These are phyloP conservation scores for Anoplophora glabripennis DNA, from an alignment of 1,140 invertebrate species.

Conservation along the genomic window DNA sequence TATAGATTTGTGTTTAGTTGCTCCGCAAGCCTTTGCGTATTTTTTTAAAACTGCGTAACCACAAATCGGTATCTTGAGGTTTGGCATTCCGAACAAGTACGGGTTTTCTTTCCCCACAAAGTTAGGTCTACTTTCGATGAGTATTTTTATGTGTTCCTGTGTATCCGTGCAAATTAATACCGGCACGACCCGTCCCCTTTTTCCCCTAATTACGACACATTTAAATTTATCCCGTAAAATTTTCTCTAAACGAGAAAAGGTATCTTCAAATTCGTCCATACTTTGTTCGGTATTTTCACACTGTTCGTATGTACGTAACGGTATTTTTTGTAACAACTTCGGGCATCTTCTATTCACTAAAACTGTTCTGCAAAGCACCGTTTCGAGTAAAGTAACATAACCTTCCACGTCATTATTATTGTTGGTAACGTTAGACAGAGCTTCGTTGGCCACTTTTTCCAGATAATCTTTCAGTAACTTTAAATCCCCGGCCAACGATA, in stretches of 20 bases:
- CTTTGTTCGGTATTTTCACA: conserved; percentile 4
- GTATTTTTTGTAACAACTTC: conserved; percentile 24
- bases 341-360: conserved; percentile 22
- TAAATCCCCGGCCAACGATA: conserved; percentile 31
- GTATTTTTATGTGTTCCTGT: conserved; percentile 14
- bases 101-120: conserved; percentile 17
- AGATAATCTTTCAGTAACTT: conserved; percentile 24
- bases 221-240: conserved; percentile 18
- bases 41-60: conserved; percentile 28
- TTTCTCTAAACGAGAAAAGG: conserved; percentile 11
- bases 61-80: neutral
- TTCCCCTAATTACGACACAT: conserved; percentile 20
- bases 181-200: conserved; percentile 10
- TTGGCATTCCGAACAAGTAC: conserved; percentile 21
- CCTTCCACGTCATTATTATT: neutral
- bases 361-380: conserved; percentile 18
- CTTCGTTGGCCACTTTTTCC: conserved; percentile 1
- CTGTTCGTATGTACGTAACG: conserved; percentile 14
- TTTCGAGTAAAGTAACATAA: conserved; percentile 12
- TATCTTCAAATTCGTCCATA: conserved; percentile 16
- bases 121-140: conserved; percentile 11
- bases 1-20: conserved; percentile 35
- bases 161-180: conserved; percentile 20
- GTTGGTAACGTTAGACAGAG: conserved; percentile 13
- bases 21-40: conserved; percentile 27